Evolutionary conservation across 2,888 invertebrate genomes (phyloP), one percentile per base, ranked within the genome.

Genomic region (Cataglyphis livida): DNA sequence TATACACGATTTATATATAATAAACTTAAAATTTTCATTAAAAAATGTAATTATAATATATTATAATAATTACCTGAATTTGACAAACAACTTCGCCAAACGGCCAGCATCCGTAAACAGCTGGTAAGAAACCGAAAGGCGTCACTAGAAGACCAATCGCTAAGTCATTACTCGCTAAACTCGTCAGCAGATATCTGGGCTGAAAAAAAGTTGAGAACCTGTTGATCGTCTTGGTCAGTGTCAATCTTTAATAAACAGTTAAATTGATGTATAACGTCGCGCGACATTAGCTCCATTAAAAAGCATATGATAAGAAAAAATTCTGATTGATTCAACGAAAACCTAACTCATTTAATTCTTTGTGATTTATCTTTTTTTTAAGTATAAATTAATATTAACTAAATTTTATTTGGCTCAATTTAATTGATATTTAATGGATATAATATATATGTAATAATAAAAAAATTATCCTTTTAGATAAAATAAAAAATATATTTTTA

Each of bases 71-170:
- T 95, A 98, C 98, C 97, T 98, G 98, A 94, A 98, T 98, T 95
- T 98, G 98, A 95, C 98, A 98, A 94, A 98, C 97, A 92, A 98
- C 96, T 95, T 98, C 98, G 79, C 98, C 98, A 95, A 98, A 98
- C 51, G 98, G 98, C 98, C 98, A 98, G 94, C 98, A 98, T 94
- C 97, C 97, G 93, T 98, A 97, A 88, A 98, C 95, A 57, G 98
- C 97, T 35, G 98, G 98, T 90, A 98, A 95, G 86, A 98, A 96
- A 83, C 98, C 98, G 92, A 98, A 97, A 38, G 98, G 98, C 74
- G 98, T 98, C 92, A 98, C 97, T 92, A 98, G 96, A 90, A 98
- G 96, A 65, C 98, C 98, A 94, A 98, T 98, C 92, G 98, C 97
- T 88, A 98, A 96, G 95, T 98, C 98, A 95, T 98, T 98, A 91